Base-by-base conservation (phyloP, 2,888 invertebrate genomes). In the Pollenia labialis region DNA sequence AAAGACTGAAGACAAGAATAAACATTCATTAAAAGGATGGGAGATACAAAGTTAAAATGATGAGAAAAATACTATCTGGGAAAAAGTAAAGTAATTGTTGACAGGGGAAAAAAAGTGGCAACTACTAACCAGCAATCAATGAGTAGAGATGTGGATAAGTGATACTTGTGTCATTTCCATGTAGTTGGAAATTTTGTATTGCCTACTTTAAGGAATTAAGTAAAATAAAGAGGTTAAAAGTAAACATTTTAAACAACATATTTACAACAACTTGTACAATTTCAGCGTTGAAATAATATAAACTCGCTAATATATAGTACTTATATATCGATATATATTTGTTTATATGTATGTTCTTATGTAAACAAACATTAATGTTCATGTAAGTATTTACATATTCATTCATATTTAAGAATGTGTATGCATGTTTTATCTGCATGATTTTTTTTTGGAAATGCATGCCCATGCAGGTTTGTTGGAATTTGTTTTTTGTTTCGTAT, bases 81-180 rank as follows among this genome's bases (percentile, higher is more conserved):
- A 64, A 64, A 23, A 54, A 76, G 4, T 32, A 69, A 58, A 83
- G 75, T 76, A 80, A 84, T 64, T 80, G 64, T 83, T 80, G 71
- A 52, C 64, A 71, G 52, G 18, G 52, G 18, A 64, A 72, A 79
- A 72, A 8, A 11, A 80, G 16, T 23, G 11, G 68, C 10, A 74
- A 18, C n/a, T 11, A 32, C 44, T 12, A 56, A 10, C 0, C 10
- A 71, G 18, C 32, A 46, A 56, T 4, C 77, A 50, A 58, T 8
- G 50, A 69, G 14, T 44, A 60, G 69, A 18, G 12, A 32, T 54
- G 40, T 12, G 16, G 10, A 40, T 48, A n/a, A 46, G 56, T 18
- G 48, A 64, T 48, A 40, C 23, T 74, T 48, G 7, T 10, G 23
- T 58, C 60, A 48, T 46, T 46, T 74, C 32, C 23, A 14, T 42